A percentile compares a stretch with the other conserved stretches of the same genome.
Evolutionary conservation across 2,113 vertebrate species (phyloP).

Genomic region (Phoenicopterus ruber): DNA sequence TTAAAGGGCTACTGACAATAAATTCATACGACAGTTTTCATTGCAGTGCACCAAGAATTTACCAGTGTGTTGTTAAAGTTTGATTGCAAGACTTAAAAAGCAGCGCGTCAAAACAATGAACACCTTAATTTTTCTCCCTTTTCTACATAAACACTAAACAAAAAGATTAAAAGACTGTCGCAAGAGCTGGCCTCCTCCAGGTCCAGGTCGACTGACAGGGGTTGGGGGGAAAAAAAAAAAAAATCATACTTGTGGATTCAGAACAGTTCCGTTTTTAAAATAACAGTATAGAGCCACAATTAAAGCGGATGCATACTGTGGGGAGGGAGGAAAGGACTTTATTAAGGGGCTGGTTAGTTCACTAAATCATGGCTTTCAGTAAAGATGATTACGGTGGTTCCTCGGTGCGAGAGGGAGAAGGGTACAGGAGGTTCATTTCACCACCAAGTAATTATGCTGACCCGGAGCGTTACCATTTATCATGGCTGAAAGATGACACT

Average conservation of each 20-base stretch:
- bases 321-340: neutral
- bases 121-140: neutral
- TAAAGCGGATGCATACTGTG: neutral
- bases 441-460: slow-evolving; percentile 92
- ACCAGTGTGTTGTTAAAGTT: neutral
- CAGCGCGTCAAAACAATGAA: neutral
- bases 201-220: slow-evolving; percentile 53
- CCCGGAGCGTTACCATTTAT: slow-evolving; percentile 86
- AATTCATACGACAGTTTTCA: slow-evolving; percentile 2
- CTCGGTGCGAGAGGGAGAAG: slow-evolving; percentile 55
- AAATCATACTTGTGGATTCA: neutral
- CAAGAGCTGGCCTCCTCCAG: slow-evolving; percentile 36
- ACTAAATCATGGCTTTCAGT: slow-evolving; percentile 73
- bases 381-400: slow-evolving; percentile 52
- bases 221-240: neutral
- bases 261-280: neutral
- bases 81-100: neutral
- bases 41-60: neutral
- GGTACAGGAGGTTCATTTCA: slow-evolving; percentile 83
- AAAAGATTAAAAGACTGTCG: slow-evolving; percentile 57
- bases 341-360: slow-evolving; percentile 69
- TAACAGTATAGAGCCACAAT: neutral
- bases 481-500: slow-evolving; percentile 89
- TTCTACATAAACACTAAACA: neutral
- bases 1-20: neutral